Base-by-base conservation (phyloP, 2,888 invertebrate species). In the Agonum fuliginosum region DNA sequence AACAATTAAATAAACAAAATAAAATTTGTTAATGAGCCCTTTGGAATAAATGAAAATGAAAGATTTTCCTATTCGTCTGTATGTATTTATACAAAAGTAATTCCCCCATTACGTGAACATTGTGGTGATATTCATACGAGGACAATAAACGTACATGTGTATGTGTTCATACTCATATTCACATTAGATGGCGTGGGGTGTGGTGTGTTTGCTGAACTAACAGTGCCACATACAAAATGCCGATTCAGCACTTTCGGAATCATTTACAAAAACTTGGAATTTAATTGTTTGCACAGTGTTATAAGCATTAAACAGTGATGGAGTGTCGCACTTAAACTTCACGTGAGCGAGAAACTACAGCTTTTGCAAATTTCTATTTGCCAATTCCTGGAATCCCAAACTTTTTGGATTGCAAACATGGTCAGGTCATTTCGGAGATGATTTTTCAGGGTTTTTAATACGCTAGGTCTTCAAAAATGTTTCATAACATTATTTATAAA, bases 271-370 rank as follows among this genome's bases (percentile, higher is more conserved):
- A 62, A 62, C 34, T 62, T 62, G 30, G 10, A 30, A 62, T 62
- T 62, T 30, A 27, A 62, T 30, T 62, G 58, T 62, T 62, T 62
- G 58, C 58, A 62, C 58, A 62, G 34, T n/a, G 54, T 62, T 62
- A 62, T 34, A 30, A 62, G 34, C 58, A 20, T 14, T 62, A 62
- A 12, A 30, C 14, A 5, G 58, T 34, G 58, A 62, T 30, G 30
- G 27, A 62, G 30, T 62, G 58, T 62, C 58, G 58, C 58, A 14
- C 58, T 62, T 54, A 24, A n/a, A 54, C 12, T 54, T 54, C 2
- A 12, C n/a, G 54, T 6, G 48, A 6, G 1, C 48, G n/a, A n/a
- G n/a, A n/a, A n/a, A n/a, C n/a, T n/a, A n/a, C n/a, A n/a, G n/a
- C n/a, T n/a, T n/a, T n/a, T n/a, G n/a, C n/a, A n/a, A n/a, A n/a